phyloP scores from a whole-genome alignment of 2,113 vertebrate genomes.

The Gadus macrocephalus region DNA sequence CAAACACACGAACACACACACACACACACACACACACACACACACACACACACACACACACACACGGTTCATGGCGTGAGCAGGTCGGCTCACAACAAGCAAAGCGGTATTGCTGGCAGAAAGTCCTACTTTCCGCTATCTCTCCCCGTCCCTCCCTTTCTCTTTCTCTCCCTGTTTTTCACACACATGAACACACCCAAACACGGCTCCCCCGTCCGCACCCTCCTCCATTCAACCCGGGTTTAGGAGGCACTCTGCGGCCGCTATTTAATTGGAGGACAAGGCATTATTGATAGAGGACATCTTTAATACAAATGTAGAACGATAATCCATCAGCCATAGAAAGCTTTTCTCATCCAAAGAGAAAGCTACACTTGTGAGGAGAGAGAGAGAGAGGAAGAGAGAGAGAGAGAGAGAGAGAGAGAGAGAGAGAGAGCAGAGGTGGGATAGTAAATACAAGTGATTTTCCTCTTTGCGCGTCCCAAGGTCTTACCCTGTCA shows the following conservation, averaged over 20 bases:
- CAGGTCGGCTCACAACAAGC: not conserved
- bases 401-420: not conserved
- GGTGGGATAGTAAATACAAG: slow-evolving; percentile 49
- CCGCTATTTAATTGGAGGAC: slow-evolving; percentile 65
- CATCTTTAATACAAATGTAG: slow-evolving; percentile 72
- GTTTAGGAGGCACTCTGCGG: slow-evolving; percentile 60
- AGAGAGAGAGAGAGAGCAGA: slow-evolving; percentile 7
- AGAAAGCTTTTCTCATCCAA: slow-evolving; percentile 43
- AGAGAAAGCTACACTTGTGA: slow-evolving; percentile 41
- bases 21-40: not conserved
- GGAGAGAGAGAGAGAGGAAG: slow-evolving; percentile 13
- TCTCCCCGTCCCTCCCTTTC: slow-evolving; percentile 8
- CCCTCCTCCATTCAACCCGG: slow-evolving; percentile 27
- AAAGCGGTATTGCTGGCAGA: not conserved
- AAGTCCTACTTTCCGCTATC: slow-evolving; percentile 20
- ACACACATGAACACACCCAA: too few species aligned
- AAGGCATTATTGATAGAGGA: slow-evolving; percentile 68
- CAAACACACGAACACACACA: not conserved
- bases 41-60: not conserved
- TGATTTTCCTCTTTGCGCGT: slow-evolving; percentile 56
- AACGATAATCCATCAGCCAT: slow-evolving; percentile 65
- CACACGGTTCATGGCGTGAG: not conserved
- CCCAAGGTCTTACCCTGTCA: slow-evolving; percentile 44
- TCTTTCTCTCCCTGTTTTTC: not conserved
- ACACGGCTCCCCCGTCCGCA: too few species aligned